Base-by-base conservation (phyloP, 1,140 invertebrate genomes). In the Ceratina japonica region DNA sequence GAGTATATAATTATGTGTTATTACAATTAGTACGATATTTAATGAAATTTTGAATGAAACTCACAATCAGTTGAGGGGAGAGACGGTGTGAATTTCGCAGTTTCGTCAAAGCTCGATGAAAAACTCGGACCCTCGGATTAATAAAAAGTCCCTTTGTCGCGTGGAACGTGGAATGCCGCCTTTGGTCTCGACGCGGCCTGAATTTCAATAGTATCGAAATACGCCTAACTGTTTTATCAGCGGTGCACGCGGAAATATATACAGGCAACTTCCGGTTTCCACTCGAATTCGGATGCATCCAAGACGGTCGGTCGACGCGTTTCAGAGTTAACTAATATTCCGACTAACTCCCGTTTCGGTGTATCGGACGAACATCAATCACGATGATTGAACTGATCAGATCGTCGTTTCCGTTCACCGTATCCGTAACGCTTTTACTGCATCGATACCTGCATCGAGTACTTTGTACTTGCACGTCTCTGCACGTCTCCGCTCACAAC, bases 281-380 rank as follows among this genome's bases (percentile, higher is more conserved):
- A 56, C 2, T 54, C 54, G 10, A 59, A 62, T 54, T 70, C 44
- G 18, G 63, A 75, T 68, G 81, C 78, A 77, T 49, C 22, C 58
- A 44, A 51, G 27, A 73, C 59, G 54, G 27, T 31, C 59, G 54
- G 27, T 31, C 27, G 5, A 44, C 37, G 37, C 37, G 37, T 44
- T 44, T 44, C 3, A 44, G 10, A 44, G 0, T 8, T 0, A 44
- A 10, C 37, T 8, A 44, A 44, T 10, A 44, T 44, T 44, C 2
- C 13, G 37, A 54, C 24, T 12, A 12, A n/a, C 13, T 3, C 52
- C n/a, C 2, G 59, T 10, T 20, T 20, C 49, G 44, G 22, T 56
- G 13, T 2, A 18, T 31, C 7, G n/a, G 0, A 13, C 7, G 16
- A n/a, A 31, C 24, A 1, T 54, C 18, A 16, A 56, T 70, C 18